Evolutionary conservation across 2,113 vertebrate species (phyloP).

Genomic region (Axis porcinus): DNA sequence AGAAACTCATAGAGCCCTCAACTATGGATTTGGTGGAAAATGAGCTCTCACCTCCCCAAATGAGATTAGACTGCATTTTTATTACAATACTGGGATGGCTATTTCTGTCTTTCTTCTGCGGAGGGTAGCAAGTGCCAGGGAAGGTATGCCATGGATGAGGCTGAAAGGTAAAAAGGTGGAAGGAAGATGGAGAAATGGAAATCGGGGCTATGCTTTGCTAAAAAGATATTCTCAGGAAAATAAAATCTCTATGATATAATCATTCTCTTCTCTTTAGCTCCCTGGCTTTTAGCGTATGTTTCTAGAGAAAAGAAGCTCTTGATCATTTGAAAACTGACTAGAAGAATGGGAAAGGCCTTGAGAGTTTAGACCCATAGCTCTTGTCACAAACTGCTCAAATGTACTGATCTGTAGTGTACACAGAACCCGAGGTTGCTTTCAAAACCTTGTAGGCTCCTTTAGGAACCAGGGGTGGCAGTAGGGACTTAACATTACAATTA

Average conservation of each 20-base stretch:
- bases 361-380: not conserved
- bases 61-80: not conserved
- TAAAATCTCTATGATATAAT: not conserved
- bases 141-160: not conserved
- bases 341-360: not conserved
- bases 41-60: not conserved
- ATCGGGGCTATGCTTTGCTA: not conserved
- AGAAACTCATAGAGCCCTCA: not conserved
- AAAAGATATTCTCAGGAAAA: not conserved
- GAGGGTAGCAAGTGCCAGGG: not conserved
- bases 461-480: not conserved
- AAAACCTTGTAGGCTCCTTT: not conserved
- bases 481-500: not conserved
- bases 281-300: not conserved
- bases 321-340: constrained; percentile 24
- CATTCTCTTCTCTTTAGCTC: not conserved
- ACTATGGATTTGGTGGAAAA: not conserved
- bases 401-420: not conserved
- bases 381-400: not conserved
- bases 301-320: not conserved
- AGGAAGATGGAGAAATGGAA: not conserved
- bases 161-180: not conserved
- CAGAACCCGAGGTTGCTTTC: not conserved
- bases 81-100: not conserved
- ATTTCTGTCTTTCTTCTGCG: not conserved